Evolutionary conservation across 2,888 invertebrate species (phyloP), one percentile per base, ranked within the genome.

Genomic region (Volucella zonaria): DNA sequence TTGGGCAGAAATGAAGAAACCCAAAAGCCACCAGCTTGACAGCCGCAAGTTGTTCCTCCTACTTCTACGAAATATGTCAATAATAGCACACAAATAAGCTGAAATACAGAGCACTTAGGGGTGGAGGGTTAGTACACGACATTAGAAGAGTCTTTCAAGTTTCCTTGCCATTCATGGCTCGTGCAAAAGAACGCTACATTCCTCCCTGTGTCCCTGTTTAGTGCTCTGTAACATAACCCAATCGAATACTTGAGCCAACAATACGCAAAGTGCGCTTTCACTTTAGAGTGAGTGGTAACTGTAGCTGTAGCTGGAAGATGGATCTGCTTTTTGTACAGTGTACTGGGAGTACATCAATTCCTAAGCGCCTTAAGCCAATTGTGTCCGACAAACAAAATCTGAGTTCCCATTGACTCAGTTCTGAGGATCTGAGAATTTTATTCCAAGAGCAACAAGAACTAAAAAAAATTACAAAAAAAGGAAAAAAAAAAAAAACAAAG

Each of bases 331-430:
- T 47, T 18, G n/a, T 15, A 15, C 38, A 23, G 61, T 4, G 45
- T n/a, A 6, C 8, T 15, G 14, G 45, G 40, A 73, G 59, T 38
- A 62, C 66, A 83, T 79, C 66, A 47, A 79, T 75, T 75, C 54
- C 31, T 38, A 15, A 80, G 66, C 51, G 76, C 85, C 85, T 70
- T 67, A 77, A 85, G 80, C 81, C 85, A 85, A 85, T 85, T 85
- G 85, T 85, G 85, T 85, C 81, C 85, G 59, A 81, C 81, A 81
- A 85, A 85, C 76, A 73, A 85, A 81, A 73, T 73, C 76, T 62
- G n/a, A 81, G 68, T 68, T 61, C 62, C 81, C 66, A 81, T 85
- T 71, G 75, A 80, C 76, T 76, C 56, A 12, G n/a, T 38, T 15
- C 54, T 11, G 45, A 64, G 40, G 49, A 64, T 58, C 71, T 67